Evolutionary conservation across 2,888 invertebrate genomes (phyloP).

Genomic region (Lasioglossum pauxillum): DNA sequence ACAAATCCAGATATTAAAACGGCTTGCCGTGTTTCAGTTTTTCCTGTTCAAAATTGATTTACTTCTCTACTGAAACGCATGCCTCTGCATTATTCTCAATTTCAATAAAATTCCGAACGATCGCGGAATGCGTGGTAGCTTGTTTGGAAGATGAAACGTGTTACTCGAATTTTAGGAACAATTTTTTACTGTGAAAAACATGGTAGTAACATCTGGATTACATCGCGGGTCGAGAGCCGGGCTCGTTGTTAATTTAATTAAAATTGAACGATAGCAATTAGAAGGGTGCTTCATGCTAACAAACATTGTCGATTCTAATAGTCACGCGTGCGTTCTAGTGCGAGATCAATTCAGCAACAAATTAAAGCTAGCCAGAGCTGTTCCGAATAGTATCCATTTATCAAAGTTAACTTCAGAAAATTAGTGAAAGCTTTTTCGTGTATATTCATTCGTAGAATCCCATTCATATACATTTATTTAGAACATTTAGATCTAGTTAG

Average conservation of each 20-base stretch:
- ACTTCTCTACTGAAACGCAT: background rate
- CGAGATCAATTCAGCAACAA: background rate
- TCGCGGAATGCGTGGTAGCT: background rate
- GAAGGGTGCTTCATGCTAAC: background rate
- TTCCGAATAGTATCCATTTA: background rate
- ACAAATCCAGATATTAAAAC: background rate
- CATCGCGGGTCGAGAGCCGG: background rate
- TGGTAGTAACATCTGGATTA: background rate
- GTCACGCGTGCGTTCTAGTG: background rate
- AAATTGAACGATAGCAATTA: background rate
- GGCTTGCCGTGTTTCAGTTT: background rate
- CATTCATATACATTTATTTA: background rate
- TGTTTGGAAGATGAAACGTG: background rate
- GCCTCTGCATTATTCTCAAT: background rate
- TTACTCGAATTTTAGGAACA: background rate
- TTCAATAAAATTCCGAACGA: background rate
- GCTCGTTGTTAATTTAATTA: background rate
- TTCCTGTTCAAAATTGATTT: background rate
- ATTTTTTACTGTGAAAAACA: background rate
- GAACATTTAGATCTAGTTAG: background rate
- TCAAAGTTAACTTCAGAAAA: background rate
- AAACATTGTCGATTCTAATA: background rate
- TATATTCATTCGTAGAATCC: background rate
- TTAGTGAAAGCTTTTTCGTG: background rate
- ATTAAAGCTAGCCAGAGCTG: background rate